Percentiles rank a stretch among this genome's conserved stretches.
Evolutionary conservation across 2,888 invertebrate genomes (phyloP).

Genomic region (Oasisia sp.): DNA sequence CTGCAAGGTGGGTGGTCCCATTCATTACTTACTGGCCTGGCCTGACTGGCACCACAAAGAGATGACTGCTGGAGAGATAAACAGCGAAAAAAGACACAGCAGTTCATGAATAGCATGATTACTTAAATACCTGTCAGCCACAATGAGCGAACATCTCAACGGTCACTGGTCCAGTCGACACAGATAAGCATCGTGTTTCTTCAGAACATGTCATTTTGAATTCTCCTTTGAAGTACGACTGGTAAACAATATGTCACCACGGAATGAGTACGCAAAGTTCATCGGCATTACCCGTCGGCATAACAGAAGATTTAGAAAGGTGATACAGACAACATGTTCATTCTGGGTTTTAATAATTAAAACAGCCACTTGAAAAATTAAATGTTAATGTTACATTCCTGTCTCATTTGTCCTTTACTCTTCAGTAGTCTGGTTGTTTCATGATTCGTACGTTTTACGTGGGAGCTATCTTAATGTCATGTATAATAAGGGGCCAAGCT

Average conservation of each 20-base stretch:
- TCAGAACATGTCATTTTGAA: neutral
- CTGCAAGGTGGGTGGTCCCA: neutral
- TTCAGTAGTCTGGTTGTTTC: too few relatives aligned
- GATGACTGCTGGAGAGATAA: neutral
- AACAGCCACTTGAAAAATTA: too few relatives aligned
- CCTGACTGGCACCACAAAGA: neutral
- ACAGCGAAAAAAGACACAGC: neutral
- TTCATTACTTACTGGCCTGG: neutral
- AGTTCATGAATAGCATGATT: neutral
- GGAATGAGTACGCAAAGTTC: neutral
- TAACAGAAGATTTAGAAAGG: neutral
- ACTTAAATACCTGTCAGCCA: neutral
- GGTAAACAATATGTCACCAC: neutral
- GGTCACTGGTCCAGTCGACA: neutral
- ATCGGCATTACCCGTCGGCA: neutral
- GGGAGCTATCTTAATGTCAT: too few relatives aligned
- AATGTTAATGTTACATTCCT: too few relatives aligned
- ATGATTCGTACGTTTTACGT: too few relatives aligned
- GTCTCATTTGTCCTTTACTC: too few relatives aligned
- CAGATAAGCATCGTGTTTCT: neutral
- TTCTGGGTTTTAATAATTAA: too few relatives aligned
- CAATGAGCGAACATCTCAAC: neutral
- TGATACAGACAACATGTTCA: neutral
- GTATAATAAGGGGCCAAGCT: too few relatives aligned
- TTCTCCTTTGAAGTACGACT: neutral